Evolutionary conservation across 2,113 vertebrate species (phyloP), one percentile per base, ranked within the genome.

Genomic region (Hassar affinis): DNA sequence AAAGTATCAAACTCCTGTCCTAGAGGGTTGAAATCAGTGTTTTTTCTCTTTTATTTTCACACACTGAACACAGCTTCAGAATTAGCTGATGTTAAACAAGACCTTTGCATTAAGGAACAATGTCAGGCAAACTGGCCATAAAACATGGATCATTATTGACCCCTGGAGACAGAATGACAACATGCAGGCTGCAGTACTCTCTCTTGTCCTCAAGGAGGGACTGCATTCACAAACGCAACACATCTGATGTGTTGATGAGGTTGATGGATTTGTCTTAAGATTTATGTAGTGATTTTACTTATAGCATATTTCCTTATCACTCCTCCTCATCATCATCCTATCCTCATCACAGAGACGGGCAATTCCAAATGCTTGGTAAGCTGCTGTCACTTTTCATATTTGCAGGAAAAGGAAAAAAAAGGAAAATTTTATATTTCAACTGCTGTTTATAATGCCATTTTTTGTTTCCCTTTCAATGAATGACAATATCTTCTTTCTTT

Each of bases 121-220:
- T 68, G 59, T 78, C 33, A 83, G 35, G 75, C 49, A 83, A 66
- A 83, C 20, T 49, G 75, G 42, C 27, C 75, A 33, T 30, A 82
- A 82, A 64, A 82, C 51, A 78, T 85, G 52, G 20, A 75, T 30
- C 62, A 69, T 17, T 75, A 64, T 71, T 64, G 80, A 79, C 80
- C 75, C 76, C 85, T 83, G 45, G 80, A 64, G 76, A 56, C 18
- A 79, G 76, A 54, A 35, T 18, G 20, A 56, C 30, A 54, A 49
- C 27, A 3, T 74, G n/a, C 66, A 79, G 14, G n/a, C 33, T 79
- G 38, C 56, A 75, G 68, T 66, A 38, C 25, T 38, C 17, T 38
- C 59, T 45, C 33, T 38, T 75, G 45, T 9, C 10, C 68, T 66
- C 20, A 0, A 79, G 80, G 56, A 74, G 77, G n/a, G 6, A 33